Percentiles rank a stretch among this genome's conserved stretches.
Conservation (phyloP, 2,797 vertebrate genomes). For the Amphiprion clarkii region DNA sequence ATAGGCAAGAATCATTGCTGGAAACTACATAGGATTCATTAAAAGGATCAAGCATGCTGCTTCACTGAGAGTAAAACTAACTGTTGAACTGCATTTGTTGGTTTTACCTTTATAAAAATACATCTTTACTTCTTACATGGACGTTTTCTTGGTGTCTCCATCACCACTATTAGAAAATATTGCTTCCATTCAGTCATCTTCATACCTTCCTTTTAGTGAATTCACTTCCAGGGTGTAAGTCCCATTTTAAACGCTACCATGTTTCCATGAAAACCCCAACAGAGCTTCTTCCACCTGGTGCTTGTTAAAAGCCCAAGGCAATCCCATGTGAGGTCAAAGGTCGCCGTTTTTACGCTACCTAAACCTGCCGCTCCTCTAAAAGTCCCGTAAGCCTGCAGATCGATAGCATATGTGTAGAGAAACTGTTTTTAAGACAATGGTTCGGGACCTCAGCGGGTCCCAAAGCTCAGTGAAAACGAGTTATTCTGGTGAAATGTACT, state of each 20-base stretch:
- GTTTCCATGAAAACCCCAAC: conserved; percentile 53
- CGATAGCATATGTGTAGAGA: conserved; percentile 66
- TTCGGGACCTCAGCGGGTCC: conserved; percentile 36
- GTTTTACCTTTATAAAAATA: no score
- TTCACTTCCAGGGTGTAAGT: conserved; percentile 53
- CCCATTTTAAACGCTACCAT: conserved; percentile 21
- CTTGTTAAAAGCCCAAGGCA: conserved; percentile 68
- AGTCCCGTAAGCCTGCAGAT: conserved; percentile 67
- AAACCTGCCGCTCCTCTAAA: conserved; percentile 68
- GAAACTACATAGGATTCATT: no score
- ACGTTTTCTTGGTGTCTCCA: neutral
- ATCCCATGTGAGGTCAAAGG: conserved; percentile 64
- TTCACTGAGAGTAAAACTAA: no score
- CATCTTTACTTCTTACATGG: no score
- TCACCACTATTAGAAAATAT: neutral
- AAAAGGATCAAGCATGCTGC: no score
- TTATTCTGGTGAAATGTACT: conserved; percentile 34
- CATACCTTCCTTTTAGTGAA: neutral
- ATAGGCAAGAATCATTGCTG: no score
- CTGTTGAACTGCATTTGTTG: no score
- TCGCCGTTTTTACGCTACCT: conserved; percentile 72
- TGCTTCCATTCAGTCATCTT: neutral
- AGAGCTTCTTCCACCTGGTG: conserved; percentile 70
- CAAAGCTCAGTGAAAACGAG: conserved; percentile 8
- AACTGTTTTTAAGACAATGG: conserved; percentile 40